Conservation (phyloP, 2,797 vertebrate species). For the Enteromius argenteus region DNA sequence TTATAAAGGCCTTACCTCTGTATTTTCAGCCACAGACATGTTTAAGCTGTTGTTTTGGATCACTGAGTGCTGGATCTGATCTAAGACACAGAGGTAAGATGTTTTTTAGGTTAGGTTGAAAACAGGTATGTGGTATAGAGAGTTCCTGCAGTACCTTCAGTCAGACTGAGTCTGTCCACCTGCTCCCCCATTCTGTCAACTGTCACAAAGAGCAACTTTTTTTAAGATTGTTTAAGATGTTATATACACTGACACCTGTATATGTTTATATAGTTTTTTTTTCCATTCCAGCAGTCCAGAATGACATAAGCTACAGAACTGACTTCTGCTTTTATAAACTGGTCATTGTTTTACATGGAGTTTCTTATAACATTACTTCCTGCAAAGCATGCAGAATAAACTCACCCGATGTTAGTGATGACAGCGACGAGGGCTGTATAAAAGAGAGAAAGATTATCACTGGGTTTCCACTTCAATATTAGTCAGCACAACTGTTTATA, state of each 20-base stretch:
- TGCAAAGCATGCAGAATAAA: background rate
- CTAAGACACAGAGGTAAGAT: slow-evolving; percentile 6
- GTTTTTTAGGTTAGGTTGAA: background rate
- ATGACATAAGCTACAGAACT: background rate
- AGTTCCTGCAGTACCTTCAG: slow-evolving; percentile 15
- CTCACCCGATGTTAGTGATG: slow-evolving; percentile 4
- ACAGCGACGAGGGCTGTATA: background rate
- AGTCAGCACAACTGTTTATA: background rate
- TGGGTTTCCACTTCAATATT: background rate
- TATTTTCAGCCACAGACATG: background rate
- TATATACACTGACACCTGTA: too few species aligned
- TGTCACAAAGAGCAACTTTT: background rate
- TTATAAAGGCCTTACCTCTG: slow-evolving; percentile 15
- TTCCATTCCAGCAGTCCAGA: background rate
- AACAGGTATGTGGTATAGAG: background rate
- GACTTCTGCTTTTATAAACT: background rate
- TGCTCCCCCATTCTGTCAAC: background rate
- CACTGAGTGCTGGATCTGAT: background rate
- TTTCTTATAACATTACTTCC: background rate
- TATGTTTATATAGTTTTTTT: background rate
- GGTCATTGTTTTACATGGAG: background rate
- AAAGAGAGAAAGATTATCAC: background rate
- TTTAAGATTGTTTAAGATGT: too few species aligned
- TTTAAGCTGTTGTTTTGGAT: slow-evolving; percentile 4
- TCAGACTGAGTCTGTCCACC: slow-evolving; percentile 8